Evolutionary conservation across 2,797 vertebrate species (phyloP).

Genomic region (Columba guinea): DNA sequence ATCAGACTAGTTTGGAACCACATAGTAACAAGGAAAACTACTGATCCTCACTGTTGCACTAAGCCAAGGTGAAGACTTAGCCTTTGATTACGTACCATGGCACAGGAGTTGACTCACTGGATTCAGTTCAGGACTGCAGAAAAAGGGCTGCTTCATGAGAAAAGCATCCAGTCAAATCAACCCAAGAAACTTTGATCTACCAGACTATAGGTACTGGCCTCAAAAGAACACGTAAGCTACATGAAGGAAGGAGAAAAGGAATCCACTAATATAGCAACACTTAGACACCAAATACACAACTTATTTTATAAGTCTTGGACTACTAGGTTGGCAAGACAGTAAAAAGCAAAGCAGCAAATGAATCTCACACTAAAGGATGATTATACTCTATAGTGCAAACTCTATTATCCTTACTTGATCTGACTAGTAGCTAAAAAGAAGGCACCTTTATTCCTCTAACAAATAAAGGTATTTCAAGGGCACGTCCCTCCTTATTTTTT

Average conservation of each 20-base stretch:
- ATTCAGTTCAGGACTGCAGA: neutral
- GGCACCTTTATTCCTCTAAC: neutral
- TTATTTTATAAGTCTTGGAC: neutral
- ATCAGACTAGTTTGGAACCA: neutral
- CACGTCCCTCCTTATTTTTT: fast-evolving
- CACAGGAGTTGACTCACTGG: neutral
- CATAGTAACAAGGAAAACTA: neutral
- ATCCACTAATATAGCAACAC: neutral
- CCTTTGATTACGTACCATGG: neutral
- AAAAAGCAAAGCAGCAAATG: neutral
- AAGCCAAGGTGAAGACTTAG: neutral
- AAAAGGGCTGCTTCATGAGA: neutral
- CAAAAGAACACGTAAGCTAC: neutral
- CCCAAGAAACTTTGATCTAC: neutral
- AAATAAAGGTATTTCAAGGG: neutral
- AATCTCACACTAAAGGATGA: neutral
- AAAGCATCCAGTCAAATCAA: neutral
- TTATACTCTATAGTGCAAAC: neutral
- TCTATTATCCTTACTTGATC: neutral
- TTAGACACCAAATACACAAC: neutral
- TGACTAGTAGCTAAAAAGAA: neutral
- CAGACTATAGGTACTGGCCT: neutral
- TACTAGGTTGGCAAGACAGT: neutral
- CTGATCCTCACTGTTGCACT: neutral
- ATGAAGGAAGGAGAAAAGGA: neutral